These are phyloP conservation scores for Penaeus chinensis DNA, from an alignment of 1,140 invertebrate species.

Conservation along the genomic window DNA sequence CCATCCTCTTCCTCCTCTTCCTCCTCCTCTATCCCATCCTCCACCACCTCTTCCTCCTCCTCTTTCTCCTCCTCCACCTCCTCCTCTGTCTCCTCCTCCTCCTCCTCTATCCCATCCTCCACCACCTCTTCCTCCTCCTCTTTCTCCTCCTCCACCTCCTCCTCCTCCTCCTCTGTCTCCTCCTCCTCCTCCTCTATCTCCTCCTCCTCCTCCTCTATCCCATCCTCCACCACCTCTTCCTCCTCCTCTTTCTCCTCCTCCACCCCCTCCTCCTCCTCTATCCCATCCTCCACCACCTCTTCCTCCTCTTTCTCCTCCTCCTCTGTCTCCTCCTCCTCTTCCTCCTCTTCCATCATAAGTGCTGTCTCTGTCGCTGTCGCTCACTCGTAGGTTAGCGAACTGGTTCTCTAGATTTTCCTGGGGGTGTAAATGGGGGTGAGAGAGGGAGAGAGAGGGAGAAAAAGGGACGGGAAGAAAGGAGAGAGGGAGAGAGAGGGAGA, in stretches of 20 bases:
- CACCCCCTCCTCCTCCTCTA: not conserved
- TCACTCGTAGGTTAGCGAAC: too few species aligned
- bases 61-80: not conserved
- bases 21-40: not conserved
- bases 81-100: not conserved
- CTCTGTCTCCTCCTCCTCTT: not conserved
- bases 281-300: not conserved
- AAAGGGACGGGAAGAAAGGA: too few species aligned
- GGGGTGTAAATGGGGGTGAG: too few species aligned
- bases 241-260: constrained; percentile 5
- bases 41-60: not conserved
- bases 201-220: constrained; percentile 1
- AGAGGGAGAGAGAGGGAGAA: too few species aligned
- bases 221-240: not conserved
- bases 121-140: not conserved
- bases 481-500: too few species aligned
- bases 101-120: not conserved
- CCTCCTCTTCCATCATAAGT: not conserved
- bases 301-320: not conserved
- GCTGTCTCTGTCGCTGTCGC: not conserved
- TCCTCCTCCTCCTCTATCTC: not conserved
- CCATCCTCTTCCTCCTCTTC: not conserved
- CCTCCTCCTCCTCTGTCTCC: not conserved
- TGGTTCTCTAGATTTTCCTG: too few species aligned
- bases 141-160: constrained; percentile 5